Evolutionary conservation across 2,888 invertebrate genomes (phyloP).

Genomic region (Cyclophora albipunctata): DNA sequence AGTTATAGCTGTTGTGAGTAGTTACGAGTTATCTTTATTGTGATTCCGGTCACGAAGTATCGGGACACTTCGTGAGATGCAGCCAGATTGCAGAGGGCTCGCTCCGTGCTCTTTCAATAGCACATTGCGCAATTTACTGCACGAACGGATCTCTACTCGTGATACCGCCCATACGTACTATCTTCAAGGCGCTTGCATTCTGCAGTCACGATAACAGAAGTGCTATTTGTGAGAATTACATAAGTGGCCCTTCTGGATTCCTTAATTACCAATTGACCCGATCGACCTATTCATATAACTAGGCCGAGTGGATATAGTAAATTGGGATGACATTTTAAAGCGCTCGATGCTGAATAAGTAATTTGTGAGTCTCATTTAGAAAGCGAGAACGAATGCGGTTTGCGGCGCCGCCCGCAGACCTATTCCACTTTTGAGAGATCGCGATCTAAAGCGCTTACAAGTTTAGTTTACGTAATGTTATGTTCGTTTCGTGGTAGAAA

Average conservation of each 20-base stretch:
- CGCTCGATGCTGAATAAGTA: conserved; percentile 24
- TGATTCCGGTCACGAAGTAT: conserved; percentile 52
- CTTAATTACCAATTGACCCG: conserved; percentile 8
- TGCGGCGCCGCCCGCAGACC: conserved; percentile 22
- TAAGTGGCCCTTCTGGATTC: not conserved
- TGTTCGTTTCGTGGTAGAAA: conserved; percentile 44
- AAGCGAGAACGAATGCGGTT: conserved; percentile 35
- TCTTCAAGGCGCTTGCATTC: conserved; percentile 49
- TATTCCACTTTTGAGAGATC: conserved; percentile 16
- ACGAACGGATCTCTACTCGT: conserved; percentile 45
- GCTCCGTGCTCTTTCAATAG: conserved; percentile 52
- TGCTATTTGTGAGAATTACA: not conserved
- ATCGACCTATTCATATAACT: conserved; percentile 6
- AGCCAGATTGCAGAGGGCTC: conserved; percentile 45
- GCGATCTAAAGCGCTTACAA: conserved; percentile 15
- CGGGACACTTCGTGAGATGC: conserved; percentile 53
- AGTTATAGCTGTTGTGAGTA: conserved; percentile 5
- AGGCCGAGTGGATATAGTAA: conserved; percentile 12
- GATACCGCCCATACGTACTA: conserved; percentile 40
- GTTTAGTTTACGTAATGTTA: conserved; percentile 21
- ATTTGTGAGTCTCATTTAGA: conserved; percentile 32
- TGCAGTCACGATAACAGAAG: conserved; percentile 41
- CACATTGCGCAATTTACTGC: conserved; percentile 65
- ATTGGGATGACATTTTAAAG: conserved; percentile 41
- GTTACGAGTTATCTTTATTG: not conserved